Evolutionary conservation across 1,140 invertebrate genomes (phyloP), one percentile per base, ranked within the genome.

Genomic region (Procambarus clarkii): DNA sequence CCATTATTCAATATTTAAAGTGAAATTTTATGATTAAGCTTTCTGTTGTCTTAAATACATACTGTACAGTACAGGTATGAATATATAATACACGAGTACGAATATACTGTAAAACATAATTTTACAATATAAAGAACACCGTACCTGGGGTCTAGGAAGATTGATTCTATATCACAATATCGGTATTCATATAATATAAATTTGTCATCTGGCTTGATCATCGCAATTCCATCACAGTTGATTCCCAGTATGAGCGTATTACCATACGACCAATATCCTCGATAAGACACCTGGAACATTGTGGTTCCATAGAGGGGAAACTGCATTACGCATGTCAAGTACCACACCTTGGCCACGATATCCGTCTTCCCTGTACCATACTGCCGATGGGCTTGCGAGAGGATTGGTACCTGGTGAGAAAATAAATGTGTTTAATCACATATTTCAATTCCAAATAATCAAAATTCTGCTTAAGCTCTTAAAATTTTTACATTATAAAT

Each of bases 271-370:
- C 98, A 98, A 94, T 98, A 97, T 3, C 98, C 98, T 92, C 98
- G 96, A 94, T 99, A 99, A 0, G 97, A 97, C 50, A 99, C 98
- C 60, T 97, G 96, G 94, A 98, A 99, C 95, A 99, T 96, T 0
- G 98, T 98, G 81, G 98, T 98, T 2, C 98, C 98, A 94, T 99
- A 99, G 0, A 99, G 95, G 0, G 98, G 98, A 94, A 98, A 99
- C 94, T 99, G 98, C 97, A 99, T 99, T 1, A 99, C 98, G 94
- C 98, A 98, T 0, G 98, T 98, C 78, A 99, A 95, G 94, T 99
- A 99, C 93, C 99, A 96, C 11, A 98, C 98, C 95, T 99, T 99
- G 2, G 98, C 97, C 3, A 98, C 98, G 48, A 99, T 94, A 94
- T 98, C 98, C 8, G 97, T 97, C 93, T 98, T 97, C 0, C 98